Evolutionary conservation across 2,113 vertebrate genomes (phyloP), one percentile per base, ranked within the genome.

Genomic region (Oreochromis tanganicae): DNA sequence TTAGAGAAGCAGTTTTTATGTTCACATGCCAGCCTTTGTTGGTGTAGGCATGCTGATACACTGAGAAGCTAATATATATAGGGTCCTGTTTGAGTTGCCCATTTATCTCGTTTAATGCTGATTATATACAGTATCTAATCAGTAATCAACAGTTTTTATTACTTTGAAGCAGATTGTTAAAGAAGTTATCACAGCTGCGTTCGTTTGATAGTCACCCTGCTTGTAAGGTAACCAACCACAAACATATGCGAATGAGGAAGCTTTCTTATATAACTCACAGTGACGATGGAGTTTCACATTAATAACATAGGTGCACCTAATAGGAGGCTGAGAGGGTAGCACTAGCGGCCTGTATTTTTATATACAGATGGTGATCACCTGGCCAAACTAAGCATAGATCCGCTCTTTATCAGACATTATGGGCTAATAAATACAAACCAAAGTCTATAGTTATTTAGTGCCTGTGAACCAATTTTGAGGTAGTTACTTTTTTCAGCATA

Each of bases 1-100:
- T 32, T 78, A 52, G 46, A 32, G 46, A 32, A 52, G 17, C 24
- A 32, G 71, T 32, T 78, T 50, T 78, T 50, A n/a, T 50, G 46
- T n/a, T 78, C 27, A 32, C 43, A n/a, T 32, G 46, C 46, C 73
- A 78, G 73, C 73, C 73, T 78, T 78, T 78, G 46, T 78, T 78
- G 17, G 16, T 78, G 17, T n/a, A 50, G 27, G 10, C 14, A 78
- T 0, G 71, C 71, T 50, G 46, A n/a, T 78, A 34, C 6, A 52
- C 73, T 52, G 43, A 32, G 43, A 32, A 32, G 27, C 48, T 78
- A 5, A 73, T 73, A 46, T 73, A 16, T 27, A 43, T 43, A 12
- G 0, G 43, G 43, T 50, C 43, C 24, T 48, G 24, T 48, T 50
- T 75, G 43, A 50, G 71, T 27, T 48, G 68, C 24, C 68, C 9